Conservation (phyloP, 2,888 invertebrate genomes). For the Clunio marinus region DNA sequence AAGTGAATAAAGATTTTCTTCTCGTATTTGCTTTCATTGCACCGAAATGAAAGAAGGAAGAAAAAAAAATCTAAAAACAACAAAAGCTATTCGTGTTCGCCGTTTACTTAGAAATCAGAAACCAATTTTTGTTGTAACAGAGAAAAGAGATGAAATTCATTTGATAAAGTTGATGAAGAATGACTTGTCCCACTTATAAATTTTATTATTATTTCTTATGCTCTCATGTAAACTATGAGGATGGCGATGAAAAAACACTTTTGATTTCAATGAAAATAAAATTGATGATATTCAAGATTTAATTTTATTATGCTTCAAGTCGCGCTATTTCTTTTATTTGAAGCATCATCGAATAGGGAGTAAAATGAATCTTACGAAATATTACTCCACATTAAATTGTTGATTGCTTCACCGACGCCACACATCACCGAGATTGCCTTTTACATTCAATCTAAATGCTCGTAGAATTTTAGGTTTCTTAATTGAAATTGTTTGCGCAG, state of each 20-base stretch:
- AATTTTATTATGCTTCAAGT: background rate
- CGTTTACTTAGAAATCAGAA: constrained; percentile 31
- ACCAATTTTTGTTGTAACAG: constrained; percentile 25
- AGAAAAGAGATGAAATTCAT: constrained; percentile 28
- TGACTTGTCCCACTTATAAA: constrained; percentile 38
- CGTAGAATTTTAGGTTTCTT: no score
- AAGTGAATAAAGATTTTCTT: constrained; percentile 11
- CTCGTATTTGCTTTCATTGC: no score
- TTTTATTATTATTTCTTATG: constrained; percentile 10
- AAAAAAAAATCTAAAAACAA: background rate
- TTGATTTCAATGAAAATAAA: constrained; percentile 33
- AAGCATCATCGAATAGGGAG: background rate
- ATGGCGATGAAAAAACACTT: constrained; percentile 27
- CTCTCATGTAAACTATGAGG: constrained; percentile 13
- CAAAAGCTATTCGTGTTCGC: background rate
- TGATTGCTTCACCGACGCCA: constrained; percentile 26
- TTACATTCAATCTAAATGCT: background rate
- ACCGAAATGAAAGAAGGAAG: background rate
- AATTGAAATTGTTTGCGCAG: constrained; percentile 2
- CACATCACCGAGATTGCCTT: no score
- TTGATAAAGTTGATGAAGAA: constrained; percentile 39
- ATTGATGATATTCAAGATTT: constrained; percentile 31
- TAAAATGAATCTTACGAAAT: background rate
- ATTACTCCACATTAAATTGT: background rate
- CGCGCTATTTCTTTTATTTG: background rate